These are phyloP conservation scores for Ptilorrhoa leucosticta DNA, from an alignment of 2,113 vertebrate genomes.

Conservation along the genomic window DNA sequence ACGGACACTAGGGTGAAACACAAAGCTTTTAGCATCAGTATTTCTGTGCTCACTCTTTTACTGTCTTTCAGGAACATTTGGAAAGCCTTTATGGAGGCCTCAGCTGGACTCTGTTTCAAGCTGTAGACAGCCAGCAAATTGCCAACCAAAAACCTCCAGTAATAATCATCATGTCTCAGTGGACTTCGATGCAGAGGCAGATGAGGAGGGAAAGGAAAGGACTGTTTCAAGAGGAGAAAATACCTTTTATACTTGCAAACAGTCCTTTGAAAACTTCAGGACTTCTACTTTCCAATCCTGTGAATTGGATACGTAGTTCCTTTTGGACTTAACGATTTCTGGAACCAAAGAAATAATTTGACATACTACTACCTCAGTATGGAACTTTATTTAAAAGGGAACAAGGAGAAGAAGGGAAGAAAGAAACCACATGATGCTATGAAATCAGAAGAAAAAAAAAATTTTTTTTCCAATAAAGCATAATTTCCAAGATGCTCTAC, in stretches of 20 bases:
- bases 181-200: constrained; percentile 72
- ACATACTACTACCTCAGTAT: constrained; percentile 92
- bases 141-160: constrained; percentile 62
- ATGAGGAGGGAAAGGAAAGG: constrained; percentile 62
- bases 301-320: constrained; percentile 77
- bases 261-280: constrained; percentile 75
- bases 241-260: constrained; percentile 66
- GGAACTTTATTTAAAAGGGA: constrained; percentile 75
- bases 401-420: constrained; percentile 38
- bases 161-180: constrained; percentile 72
- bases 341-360: constrained; percentile 64
- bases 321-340: not conserved
- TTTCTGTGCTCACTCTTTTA: not conserved
- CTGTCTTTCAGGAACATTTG: constrained; percentile 86
- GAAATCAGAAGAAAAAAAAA: constrained; percentile 57
- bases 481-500: constrained; percentile 71
- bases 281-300: constrained; percentile 70
- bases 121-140: constrained; percentile 39
- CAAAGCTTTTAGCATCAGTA: not conserved
- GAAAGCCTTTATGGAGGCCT: constrained; percentile 86
- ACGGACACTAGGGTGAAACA: not conserved
- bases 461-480: constrained; percentile 80
- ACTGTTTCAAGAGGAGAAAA: constrained; percentile 68
- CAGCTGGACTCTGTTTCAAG: constrained; percentile 72
- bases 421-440: constrained; percentile 35